Percentiles rank a stretch among this genome's conserved stretches.
phyloP scores from a whole-genome alignment of 2,888 invertebrate genomes.

The Ptilodon capucinus region DNA sequence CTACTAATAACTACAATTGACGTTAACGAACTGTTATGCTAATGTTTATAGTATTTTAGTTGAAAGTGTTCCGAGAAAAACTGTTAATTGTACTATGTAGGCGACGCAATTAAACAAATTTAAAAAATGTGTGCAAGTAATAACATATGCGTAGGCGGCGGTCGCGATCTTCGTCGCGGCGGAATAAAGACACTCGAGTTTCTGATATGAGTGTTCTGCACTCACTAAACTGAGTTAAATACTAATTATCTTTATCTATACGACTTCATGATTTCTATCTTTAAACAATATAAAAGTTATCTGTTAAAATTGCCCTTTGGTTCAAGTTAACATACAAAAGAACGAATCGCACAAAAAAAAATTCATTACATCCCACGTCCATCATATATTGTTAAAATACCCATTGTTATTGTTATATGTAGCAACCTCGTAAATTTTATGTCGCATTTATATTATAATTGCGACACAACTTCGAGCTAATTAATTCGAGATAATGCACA shows the following conservation, averaged over 20 bases:
- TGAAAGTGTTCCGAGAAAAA: conserved; percentile 7
- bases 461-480: conserved; percentile 54
- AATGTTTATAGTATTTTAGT: conserved; percentile 11
- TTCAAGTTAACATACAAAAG: conserved; percentile 9
- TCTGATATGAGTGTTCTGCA: neutral
- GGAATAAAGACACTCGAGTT: conserved; percentile 5
- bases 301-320: neutral
- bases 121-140: conserved; percentile 55
- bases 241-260: no score
- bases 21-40: conserved; percentile 8
- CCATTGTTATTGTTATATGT: conserved; percentile 14
- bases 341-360: conserved; percentile 12
- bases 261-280: neutral
- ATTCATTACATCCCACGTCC: conserved; percentile 15
- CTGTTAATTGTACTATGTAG: conserved; percentile 48
- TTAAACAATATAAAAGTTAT: neutral
- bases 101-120: conserved; percentile 71
- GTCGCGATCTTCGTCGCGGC: conserved; percentile 24
- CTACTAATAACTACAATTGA: conserved; percentile 14
- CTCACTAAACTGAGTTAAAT: neutral
- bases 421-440: conserved; percentile 14
- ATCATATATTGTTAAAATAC: conserved; percentile 9
- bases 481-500: conserved; percentile 66
- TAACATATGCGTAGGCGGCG: conserved; percentile 58
- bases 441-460: conserved; percentile 33